Conservation (phyloP, 37 sponge, comb jelly and placozoan genomes). For the Agelas oroides region DNA sequence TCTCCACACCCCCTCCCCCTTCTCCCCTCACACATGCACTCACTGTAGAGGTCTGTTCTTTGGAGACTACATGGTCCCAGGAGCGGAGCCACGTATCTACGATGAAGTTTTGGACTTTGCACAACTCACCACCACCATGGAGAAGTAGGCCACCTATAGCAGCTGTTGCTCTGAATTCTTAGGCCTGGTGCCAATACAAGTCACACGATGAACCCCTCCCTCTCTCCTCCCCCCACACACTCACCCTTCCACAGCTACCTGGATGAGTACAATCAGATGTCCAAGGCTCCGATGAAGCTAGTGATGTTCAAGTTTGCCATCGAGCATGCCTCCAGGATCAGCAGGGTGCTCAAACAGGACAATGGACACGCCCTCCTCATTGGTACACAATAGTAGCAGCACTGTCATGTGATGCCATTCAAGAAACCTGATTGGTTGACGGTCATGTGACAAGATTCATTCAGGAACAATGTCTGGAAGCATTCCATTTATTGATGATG, state of each 20-base stretch:
- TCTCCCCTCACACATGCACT: too few relatives aligned
- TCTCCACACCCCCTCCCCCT: too few relatives aligned
- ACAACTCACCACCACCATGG: conserved; percentile 82
- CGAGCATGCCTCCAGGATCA: conserved; percentile 95
- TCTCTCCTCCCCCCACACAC: not conserved
- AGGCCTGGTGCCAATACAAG: too few relatives aligned
- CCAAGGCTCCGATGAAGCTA: conserved; percentile 97
- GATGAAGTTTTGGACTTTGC: conserved; percentile 88
- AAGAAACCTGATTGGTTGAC: not conserved
- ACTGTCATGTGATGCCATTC: not conserved
- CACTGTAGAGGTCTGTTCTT: conserved; percentile 84
- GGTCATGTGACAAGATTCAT: too few relatives aligned
- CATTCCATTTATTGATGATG: not conserved
- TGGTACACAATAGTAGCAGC: conserved; percentile 18
- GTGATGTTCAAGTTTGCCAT: conserved; percentile 98
- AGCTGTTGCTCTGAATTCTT: too few relatives aligned
- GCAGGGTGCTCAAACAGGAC: conserved; percentile 95
- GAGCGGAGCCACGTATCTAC: conserved; percentile 76
- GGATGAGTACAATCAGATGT: conserved; percentile 98
- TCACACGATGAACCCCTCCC: too few relatives aligned
- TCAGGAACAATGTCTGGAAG: too few relatives aligned
- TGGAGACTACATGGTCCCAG: conserved; percentile 92
- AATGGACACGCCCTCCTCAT: conserved; percentile 95
- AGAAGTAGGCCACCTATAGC: conserved; percentile 44
- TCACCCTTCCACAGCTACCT: conserved; percentile 67